Conservation (phyloP, 92 coral and sea anemone genomes). For the Epizoanthus scotinus region DNA sequence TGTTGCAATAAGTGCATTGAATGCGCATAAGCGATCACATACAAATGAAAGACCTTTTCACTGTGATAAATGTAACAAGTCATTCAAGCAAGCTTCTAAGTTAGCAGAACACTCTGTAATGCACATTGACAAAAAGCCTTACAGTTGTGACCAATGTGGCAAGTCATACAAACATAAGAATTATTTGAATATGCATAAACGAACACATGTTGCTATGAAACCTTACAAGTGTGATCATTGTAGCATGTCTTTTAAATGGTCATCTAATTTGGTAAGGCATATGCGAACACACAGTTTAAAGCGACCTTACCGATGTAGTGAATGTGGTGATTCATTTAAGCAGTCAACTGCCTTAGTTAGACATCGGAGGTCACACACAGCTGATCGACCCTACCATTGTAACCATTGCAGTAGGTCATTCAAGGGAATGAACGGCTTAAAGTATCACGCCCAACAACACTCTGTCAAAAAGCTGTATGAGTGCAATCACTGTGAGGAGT, state of each 20-base stretch:
- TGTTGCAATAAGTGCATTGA: conserved; percentile 19
- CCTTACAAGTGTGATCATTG: neutral
- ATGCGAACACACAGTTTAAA: neutral
- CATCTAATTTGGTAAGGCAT: conserved; percentile 9
- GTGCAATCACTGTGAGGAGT: neutral
- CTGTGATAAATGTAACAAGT: conserved; percentile 47
- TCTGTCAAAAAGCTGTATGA: neutral
- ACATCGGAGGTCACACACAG: neutral
- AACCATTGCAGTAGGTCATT: neutral
- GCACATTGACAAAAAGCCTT: conserved; percentile 46
- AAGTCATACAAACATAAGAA: conserved; percentile 31
- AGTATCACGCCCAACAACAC: neutral
- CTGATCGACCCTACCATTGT: neutral
- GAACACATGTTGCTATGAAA: conserved; percentile 14
- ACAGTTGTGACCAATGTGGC: conserved; percentile 43
- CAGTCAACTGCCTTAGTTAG: neutral
- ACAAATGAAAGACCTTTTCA: conserved; percentile 43
- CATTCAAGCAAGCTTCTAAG: conserved; percentile 38
- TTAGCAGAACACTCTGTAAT: conserved; percentile 28
- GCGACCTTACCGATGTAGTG: neutral
- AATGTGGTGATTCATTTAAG: neutral
- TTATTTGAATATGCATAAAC: conserved; percentile 35
- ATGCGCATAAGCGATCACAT: conserved; percentile 30
- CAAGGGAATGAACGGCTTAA: neutral
- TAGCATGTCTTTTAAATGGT: conserved; percentile 8